Conservation (phyloP, 2,888 invertebrate species). For the Theodoxus fluviatilis region DNA sequence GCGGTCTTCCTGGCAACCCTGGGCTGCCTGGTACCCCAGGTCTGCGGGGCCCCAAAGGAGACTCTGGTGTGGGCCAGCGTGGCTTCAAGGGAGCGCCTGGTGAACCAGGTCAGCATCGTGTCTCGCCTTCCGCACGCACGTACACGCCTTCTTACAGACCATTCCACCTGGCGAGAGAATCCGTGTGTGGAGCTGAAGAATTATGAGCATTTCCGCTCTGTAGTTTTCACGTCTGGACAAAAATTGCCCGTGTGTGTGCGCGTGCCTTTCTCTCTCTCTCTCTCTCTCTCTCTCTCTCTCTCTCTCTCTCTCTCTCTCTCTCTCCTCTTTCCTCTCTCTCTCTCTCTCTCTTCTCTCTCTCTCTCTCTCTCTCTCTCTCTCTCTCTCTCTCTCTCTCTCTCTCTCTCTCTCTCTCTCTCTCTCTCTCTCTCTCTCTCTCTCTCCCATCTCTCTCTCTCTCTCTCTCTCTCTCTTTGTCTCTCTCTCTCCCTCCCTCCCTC, state of each 20-base stretch:
- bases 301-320: not conserved
- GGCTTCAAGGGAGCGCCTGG: too few species aligned
- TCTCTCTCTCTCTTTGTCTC: conserved; percentile 4
- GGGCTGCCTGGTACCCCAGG: too few species aligned
- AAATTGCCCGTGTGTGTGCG: not conserved
- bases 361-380: conserved; percentile 8
- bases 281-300: not conserved
- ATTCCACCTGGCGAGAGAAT: too few species aligned
- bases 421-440: conserved; percentile 6
- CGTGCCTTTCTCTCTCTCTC: not conserved
- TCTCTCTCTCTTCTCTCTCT: not conserved
- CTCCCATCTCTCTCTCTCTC: conserved; percentile 14
- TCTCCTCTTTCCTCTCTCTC: conserved; percentile 1
- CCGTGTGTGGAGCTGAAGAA: too few species aligned
- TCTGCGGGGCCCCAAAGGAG: too few species aligned
- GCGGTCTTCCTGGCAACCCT: too few species aligned
- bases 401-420: conserved; percentile 1
- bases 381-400: not conserved
- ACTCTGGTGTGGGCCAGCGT: too few species aligned
- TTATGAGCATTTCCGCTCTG: too few species aligned
- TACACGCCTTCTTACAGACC: too few species aligned
- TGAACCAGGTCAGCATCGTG: too few species aligned
- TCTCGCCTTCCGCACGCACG: too few species aligned
- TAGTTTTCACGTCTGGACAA: too few species aligned
- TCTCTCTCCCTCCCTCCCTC: not conserved